These are phyloP conservation scores for Harpalus rufipes DNA, from an alignment of 2,888 invertebrate species.

Conservation along the genomic window DNA sequence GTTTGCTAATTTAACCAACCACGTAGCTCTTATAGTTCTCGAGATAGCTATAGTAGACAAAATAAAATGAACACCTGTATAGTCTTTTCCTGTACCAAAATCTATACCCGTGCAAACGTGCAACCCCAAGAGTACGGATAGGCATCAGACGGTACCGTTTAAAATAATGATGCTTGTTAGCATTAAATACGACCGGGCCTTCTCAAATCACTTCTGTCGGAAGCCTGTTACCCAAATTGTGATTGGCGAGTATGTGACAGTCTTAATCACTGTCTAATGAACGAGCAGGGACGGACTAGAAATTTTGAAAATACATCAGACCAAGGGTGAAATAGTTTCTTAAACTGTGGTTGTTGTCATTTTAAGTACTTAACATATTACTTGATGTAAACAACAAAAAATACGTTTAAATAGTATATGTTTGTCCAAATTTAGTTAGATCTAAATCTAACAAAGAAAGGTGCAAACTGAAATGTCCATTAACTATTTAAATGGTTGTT, in stretches of 20 bases:
- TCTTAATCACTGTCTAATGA: conserved; percentile 1
- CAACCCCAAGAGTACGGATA: neutral
- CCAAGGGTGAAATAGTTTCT: too few species aligned
- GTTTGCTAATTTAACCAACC: too few species aligned
- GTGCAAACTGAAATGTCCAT: neutral
- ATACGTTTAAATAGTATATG: too few species aligned
- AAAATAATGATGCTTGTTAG: conserved; percentile 75
- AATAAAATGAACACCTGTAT: too few species aligned
- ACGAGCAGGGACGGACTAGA: neutral
- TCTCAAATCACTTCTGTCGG: conserved; percentile 71
- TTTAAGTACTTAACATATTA: too few species aligned
- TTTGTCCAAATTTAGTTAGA: too few species aligned
- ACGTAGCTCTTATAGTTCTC: too few species aligned
- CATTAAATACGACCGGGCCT: conserved; percentile 70
- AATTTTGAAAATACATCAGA: neutral
- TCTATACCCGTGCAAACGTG: neutral
- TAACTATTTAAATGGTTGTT: neutral
- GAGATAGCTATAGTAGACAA: too few species aligned
- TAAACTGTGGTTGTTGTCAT: too few species aligned
- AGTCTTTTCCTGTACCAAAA: neutral
- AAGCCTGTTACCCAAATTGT: conserved; percentile 23
- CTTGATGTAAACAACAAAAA: too few species aligned
- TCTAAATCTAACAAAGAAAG: neutral
- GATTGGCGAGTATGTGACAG: neutral
- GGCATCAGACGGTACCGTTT: conserved; percentile 69